Evolutionary conservation across 2,888 invertebrate species (phyloP).

Genomic region (Drosophila borealis): DNA sequence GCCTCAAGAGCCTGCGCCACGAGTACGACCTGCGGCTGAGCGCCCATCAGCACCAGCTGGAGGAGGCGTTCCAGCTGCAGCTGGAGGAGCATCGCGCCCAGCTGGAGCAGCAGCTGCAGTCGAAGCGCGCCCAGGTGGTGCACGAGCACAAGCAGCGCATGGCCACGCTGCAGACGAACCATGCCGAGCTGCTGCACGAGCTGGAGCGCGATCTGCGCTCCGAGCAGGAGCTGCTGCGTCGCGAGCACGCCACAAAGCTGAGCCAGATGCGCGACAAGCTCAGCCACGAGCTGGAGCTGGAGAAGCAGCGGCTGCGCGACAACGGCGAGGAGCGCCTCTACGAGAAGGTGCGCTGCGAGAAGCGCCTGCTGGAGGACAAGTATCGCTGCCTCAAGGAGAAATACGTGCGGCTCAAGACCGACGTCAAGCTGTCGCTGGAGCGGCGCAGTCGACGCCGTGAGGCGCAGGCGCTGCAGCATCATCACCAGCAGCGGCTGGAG

Average conservation of each 20-base stretch:
- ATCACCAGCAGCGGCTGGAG: constrained; percentile 67
- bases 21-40: constrained; percentile 83
- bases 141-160: constrained; percentile 85
- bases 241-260: constrained; percentile 89
- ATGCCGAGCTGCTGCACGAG: constrained; percentile 83
- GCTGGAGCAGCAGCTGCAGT: constrained; percentile 85
- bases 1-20: constrained; percentile 83
- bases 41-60: constrained; percentile 85
- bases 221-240: constrained; percentile 89
- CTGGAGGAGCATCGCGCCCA: constrained; percentile 83
- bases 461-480: constrained; percentile 85
- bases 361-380: constrained; percentile 90
- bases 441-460: constrained; percentile 89
- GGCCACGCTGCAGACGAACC: constrained; percentile 83
- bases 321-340: constrained; percentile 85
- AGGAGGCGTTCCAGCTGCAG: constrained; percentile 85
- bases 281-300: constrained; percentile 86
- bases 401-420: constrained; percentile 91
- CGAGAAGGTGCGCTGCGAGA: constrained; percentile 89
- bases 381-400: constrained; percentile 93
- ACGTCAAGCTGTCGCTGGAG: constrained; percentile 91
- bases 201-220: constrained; percentile 84
- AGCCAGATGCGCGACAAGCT: constrained; percentile 88
- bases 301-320: constrained; percentile 84
- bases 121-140: constrained; percentile 86